phyloP scores from a whole-genome alignment of 2,888 invertebrate species.

The Troglohyphantes excavatus region DNA sequence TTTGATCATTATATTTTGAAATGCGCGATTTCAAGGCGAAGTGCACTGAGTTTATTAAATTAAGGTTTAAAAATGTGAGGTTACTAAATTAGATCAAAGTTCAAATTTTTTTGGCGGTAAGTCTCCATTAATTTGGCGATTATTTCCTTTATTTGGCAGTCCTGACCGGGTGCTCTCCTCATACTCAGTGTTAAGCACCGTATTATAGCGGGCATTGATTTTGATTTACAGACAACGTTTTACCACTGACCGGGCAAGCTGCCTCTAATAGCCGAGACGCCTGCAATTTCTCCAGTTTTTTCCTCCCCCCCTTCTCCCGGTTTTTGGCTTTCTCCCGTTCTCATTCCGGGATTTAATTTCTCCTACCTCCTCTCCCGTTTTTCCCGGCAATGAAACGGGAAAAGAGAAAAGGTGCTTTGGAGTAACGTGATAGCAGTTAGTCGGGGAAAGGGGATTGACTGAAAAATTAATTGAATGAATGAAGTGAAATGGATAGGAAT shows the following conservation, averaged over 20 bases:
- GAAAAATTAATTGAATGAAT: background rate
- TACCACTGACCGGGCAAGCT: constrained; percentile 66
- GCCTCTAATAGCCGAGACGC: constrained; percentile 62
- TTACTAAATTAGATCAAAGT: too few relatives aligned
- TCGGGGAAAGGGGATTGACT: background rate
- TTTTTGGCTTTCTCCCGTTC: constrained; percentile 44
- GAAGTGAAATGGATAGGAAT: background rate
- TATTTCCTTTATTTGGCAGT: too few relatives aligned
- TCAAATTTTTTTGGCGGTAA: too few relatives aligned
- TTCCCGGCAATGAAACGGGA: constrained; percentile 31
- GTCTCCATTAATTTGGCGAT: too few relatives aligned
- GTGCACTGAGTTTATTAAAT: too few relatives aligned
- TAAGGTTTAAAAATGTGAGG: too few relatives aligned
- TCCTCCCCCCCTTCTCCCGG: constrained; percentile 4
- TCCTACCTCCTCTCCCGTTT: constrained; percentile 34
- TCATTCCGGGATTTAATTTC: constrained; percentile 75
- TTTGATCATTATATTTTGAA: too few relatives aligned
- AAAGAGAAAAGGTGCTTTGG: background rate
- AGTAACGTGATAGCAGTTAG: background rate
- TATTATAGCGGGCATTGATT: constrained; percentile 74
- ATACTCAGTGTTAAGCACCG: constrained; percentile 59
- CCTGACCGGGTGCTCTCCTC: background rate
- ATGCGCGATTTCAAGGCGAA: too few relatives aligned
- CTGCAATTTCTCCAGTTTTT: constrained; percentile 26
- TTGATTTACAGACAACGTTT: constrained; percentile 70